Evolutionary conservation across 1,140 invertebrate species (phyloP), one percentile per base, ranked within the genome.

Genomic region (Leucophenga varia): DNA sequence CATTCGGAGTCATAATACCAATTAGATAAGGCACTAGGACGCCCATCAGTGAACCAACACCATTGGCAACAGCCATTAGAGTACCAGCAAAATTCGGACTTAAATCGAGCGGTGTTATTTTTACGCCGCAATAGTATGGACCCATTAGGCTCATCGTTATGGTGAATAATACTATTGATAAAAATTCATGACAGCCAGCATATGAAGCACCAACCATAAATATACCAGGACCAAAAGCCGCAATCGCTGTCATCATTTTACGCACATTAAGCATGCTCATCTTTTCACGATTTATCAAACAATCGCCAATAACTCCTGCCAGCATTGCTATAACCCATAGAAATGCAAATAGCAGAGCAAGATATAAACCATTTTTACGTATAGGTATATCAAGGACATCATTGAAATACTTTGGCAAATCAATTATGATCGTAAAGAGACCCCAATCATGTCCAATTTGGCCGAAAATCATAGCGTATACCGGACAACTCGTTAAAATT

Each of bases 361-460:
- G 57, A 3, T 55, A 48, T 0, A 67, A n/a, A 0, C 67, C 63
- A 19, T 61, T 68, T 0, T 46, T 18, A 8, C 40, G 34, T 5
- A 55, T 54, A 3, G 58, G 49, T 8, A 65, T 48, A 0, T 45
- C 35, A 12, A 64, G 28, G 0, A 69, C 59, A 35, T 71, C 50
- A 8, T 34, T 16, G 38, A 71, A 58, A 25, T 68, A 67, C 14
- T 61, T 63, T 14, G 93, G 93, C 2, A 96, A 79, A 59, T 91
- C 87, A 2, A 87, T 90, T n/a, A 95, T 81, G 77, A 95, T 84
- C 2, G 90, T 93, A 60, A 89, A 93, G 65, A 90, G 90, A 1
- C 88, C 89, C 85, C 90, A 95, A 70, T 93, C 90, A 64, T 92
- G 88, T 1, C 64, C 61, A 47, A 80, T 57, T 60, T 96, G 91